Percentiles rank a stretch among this genome's conserved stretches.
Conservation (phyloP, 2,113 vertebrate genomes). For the Vulpes vulpes region DNA sequence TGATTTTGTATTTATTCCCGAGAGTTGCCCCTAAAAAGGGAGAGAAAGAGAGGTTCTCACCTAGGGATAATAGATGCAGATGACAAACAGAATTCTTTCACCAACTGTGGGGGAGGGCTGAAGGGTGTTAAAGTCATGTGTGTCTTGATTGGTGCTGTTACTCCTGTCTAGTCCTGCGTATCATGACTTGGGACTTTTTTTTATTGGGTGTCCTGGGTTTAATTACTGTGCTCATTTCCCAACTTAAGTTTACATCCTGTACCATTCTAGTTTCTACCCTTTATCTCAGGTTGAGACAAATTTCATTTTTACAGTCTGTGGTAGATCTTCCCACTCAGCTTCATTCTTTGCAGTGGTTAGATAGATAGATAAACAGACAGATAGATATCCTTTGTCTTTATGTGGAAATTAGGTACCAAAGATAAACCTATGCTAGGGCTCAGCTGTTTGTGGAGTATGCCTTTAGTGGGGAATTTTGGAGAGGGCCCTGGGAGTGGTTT, state of each 20-base stretch:
- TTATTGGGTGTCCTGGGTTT: not conserved
- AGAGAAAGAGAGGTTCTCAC: not conserved
- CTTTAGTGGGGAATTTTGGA: not conserved
- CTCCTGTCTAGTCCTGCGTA: not conserved
- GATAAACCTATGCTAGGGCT: not conserved
- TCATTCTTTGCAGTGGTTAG: not conserved
- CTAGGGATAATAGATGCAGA: too few relatives aligned
- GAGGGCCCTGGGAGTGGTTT: not conserved
- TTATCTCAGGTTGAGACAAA: not conserved
- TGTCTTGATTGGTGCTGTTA: not conserved
- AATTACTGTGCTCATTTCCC: not conserved
- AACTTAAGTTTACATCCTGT: not conserved
- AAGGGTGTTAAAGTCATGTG: not conserved
- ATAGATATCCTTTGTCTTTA: not conserved
- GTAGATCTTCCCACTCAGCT: not conserved
- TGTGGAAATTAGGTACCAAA: not conserved
- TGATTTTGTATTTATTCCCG: not conserved
- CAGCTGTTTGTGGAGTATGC: not conserved
- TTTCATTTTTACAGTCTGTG: not conserved
- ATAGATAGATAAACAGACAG: not conserved
- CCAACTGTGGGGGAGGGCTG: too few relatives aligned
- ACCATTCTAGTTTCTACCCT: not conserved
- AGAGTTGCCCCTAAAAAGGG: not conserved
- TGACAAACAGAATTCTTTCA: not conserved
- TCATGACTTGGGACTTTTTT: not conserved